Conservation (phyloP, 2,888 invertebrate species). For the Trissolcus brochymenae region DNA sequence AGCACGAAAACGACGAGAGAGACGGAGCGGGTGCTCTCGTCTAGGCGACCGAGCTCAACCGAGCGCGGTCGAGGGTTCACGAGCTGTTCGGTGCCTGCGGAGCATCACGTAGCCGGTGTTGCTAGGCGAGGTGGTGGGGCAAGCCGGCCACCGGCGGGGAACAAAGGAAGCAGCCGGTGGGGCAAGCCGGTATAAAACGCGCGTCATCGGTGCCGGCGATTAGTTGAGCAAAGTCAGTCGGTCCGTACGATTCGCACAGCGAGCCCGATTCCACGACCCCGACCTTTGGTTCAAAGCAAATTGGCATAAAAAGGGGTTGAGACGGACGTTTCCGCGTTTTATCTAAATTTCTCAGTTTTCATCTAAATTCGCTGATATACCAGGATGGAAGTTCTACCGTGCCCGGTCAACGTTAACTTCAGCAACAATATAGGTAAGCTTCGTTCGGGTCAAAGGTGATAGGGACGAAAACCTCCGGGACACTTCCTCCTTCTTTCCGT, state of each 20-base stretch:
- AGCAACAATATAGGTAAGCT: constrained; percentile 85
- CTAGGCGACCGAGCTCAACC: constrained; percentile 51
- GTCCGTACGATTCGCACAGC: not conserved
- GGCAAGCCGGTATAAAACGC: constrained; percentile 67
- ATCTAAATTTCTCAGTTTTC: not conserved
- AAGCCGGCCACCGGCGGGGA: constrained; percentile 56
- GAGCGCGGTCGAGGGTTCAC: constrained; percentile 48
- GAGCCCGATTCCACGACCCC: not conserved
- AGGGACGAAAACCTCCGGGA: not conserved
- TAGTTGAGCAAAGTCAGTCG: constrained; percentile 65
- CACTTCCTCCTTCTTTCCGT: too few species aligned
- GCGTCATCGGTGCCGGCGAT: constrained; percentile 70
- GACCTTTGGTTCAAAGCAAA: not conserved
- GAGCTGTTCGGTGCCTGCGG: constrained; percentile 59
- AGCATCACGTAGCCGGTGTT: constrained; percentile 74
- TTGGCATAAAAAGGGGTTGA: too few species aligned
- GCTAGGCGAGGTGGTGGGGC: constrained; percentile 69
- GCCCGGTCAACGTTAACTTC: constrained; percentile 87
- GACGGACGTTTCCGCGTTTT: too few species aligned
- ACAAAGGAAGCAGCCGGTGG: constrained; percentile 51
- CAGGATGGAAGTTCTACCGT: constrained; percentile 88
- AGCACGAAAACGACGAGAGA: constrained; percentile 11
- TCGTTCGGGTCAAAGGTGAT: not conserved
- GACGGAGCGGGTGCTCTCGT: constrained; percentile 13
- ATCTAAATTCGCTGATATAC: not conserved